Base-by-base conservation (phyloP, 2,888 invertebrate genomes). In the Nomada ferruginata region DNA sequence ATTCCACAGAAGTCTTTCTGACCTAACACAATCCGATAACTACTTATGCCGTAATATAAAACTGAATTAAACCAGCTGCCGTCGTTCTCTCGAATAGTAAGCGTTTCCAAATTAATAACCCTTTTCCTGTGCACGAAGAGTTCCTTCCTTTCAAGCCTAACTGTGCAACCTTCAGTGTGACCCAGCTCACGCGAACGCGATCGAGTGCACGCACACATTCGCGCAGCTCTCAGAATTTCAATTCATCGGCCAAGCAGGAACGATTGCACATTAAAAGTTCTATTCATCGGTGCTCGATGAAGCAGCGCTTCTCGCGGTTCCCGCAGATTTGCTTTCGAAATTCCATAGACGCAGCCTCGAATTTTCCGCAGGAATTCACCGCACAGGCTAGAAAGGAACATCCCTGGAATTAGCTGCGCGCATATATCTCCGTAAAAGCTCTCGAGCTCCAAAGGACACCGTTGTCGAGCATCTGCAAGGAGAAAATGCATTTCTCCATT, bases 361-460 rank as follows among this genome's bases (percentile, higher is more conserved):
- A 70, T 80, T 82, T 82, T 75, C 71, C 83, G 52, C 78, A 47
- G 52, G 69, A 78, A 64, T 68, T 78, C 83, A 68, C 50, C 26
- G 52, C 26, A 20, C 60, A 64, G 55, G 68, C 65, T 65, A 63
- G 70, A 65, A 76, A 73, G 69, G 78, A 78, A 79, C 73, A 63
- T 74, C 74, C 47, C 55, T 64, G 64, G 83, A 79, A 84, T 84
- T 83, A 84, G 84, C 83, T 71, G 69, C 74, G 68, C 74, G 59
- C 70, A 52, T 79, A 82, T 78, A 78, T 79, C 73, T 70, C 76
- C 50, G 57, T 71, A 64, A 76, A 76, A 74, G 79, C 76, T 77
- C 76, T 83, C 74, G 64, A 55, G 61, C 66, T 55, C 76, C 77
- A 65, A 77, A 82, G 70, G 78, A 83, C 78, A 70, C 66, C 61